Evolutionary conservation across 2,113 vertebrate species (phyloP), one percentile per base, ranked within the genome.

Genomic region (Bucco capensis): DNA sequence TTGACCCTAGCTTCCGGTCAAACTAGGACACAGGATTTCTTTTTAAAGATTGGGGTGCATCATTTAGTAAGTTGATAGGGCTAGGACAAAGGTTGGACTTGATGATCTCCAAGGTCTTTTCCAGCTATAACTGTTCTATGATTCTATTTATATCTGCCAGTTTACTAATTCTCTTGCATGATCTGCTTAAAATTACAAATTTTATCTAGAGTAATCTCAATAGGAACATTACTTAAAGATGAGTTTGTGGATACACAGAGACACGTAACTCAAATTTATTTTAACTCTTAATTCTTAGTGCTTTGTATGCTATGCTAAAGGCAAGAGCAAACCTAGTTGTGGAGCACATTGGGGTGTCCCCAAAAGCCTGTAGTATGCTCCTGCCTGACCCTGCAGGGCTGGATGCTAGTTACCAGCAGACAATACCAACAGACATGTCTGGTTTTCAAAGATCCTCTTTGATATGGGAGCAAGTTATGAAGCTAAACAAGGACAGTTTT

Each of bases 341-440:
- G 57, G 40, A 81, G 7, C 4, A 58, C 15, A 5, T 21, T 38
- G 21, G 8, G 12, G 33, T 37, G 21, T 49, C 40, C 49, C 28
- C 51, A 30, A 19, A 51, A 25, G 53, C 12, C 47, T 83, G 42
- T 22, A 74, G 54, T 30, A 67, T 16, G 3, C 6, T 5, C 3
- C 71, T 79, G 9, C 30, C 35, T 64, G 4, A 3, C 4, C 9
- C 35, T 67, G 24, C 18, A 37, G 49, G 27, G 11, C 28, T 50
- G 46, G 14, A 21, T 81, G 30, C 30, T 71, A 25, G 19, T 31
- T 65, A 46, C 9, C 25, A 70, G 25, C n/a, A 53, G 23, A 17
- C 1, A 5, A 64, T 23, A 53, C 7, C n/a, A 75, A 64, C 14
- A 76, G 2, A 3, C 24, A 35, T 0, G 0, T 2, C 6, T n/a